Base-by-base conservation (phyloP, 2,888 invertebrate species). In the Caenorhabditis sp. region DNA sequence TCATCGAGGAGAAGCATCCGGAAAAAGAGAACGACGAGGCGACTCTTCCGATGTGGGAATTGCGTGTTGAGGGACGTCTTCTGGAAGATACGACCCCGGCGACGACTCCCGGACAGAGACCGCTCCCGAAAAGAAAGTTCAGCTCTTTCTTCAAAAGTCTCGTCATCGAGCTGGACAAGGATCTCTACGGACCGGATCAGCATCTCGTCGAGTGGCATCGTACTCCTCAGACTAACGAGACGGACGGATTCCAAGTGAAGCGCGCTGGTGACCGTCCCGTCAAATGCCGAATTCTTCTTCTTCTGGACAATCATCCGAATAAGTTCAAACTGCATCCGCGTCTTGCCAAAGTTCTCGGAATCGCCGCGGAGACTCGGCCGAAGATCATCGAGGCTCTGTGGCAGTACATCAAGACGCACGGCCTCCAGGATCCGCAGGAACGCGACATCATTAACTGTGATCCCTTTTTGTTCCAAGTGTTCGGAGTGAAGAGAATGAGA, bases 151-250 rank as follows among this genome's bases (percentile, higher is more conserved):
- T 99, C 91, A 99, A 99, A 91, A 97, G 97, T 85, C 92, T 99
- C 88, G 98, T 99, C 17, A 99, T 99, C 89, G 99, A 99, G 91
- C 91, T 99, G 89, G 99, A 99, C 91, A 99, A 98, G 90, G 97
- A 99, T 90, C 92, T 99, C 84, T 99, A 99, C 90, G 99, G 99
- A 0, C 99, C 99, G 1, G 99, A 99, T 90, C 99, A 99, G 91
- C 99, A 99, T 91, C 92, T 99, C 78, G 99, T 99, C 26, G 99
- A 99, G 91, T 99, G 99, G 99, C 99, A 99, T 90, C 93, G 99
- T 89, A 98, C 98, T 3, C 93, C 95, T 59, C 95, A 95, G 73
- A 99, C 99, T n/a, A 96, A 97, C 90, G 96, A 96, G 92, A 96
- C 96, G 9, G 92, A 92, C 85, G 92, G 92, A 20, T 92, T 91